phyloP scores from a whole-genome alignment of 1,140 invertebrate genomes.

The Caenorhabditis latens region DNA sequence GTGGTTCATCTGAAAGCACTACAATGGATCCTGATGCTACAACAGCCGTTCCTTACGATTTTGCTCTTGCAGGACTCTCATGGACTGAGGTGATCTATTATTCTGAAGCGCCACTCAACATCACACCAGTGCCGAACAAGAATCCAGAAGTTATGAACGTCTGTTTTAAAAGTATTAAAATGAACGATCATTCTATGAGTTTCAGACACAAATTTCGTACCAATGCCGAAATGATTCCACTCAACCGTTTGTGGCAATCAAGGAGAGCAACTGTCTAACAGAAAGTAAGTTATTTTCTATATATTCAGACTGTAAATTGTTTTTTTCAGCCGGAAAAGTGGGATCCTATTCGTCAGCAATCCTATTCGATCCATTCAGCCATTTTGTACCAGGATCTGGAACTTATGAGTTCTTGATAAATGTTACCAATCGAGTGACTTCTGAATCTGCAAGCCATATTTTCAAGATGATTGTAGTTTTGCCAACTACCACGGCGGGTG shows the following conservation, averaged over 20 bases:
- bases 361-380: not conserved
- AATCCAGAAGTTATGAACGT: not conserved
- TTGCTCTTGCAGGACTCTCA: not conserved
- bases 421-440: not conserved
- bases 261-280: slow-evolving; percentile 36
- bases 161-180: not conserved
- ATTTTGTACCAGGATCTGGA: slow-evolving; percentile 6
- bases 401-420: slow-evolving; percentile 34
- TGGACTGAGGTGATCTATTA: slow-evolving; percentile 9
- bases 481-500: slow-evolving; percentile 6
- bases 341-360: not conserved
- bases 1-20: not conserved
- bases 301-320: not conserved
- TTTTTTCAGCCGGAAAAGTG: not conserved
- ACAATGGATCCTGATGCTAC: slow-evolving; percentile 1
- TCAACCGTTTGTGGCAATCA: not conserved
- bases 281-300: not conserved
- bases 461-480: slow-evolving; percentile 20
- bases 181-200: not conserved
- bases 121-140: slow-evolving; percentile 17
- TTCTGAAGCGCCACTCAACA: not conserved
- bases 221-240: slow-evolving; percentile 22
- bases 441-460: slow-evolving; percentile 16
- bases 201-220: not conserved
- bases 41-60: not conserved